These are phyloP conservation scores for Anastrepha ludens DNA, from an alignment of 1,140 invertebrate species.

Conservation along the genomic window DNA sequence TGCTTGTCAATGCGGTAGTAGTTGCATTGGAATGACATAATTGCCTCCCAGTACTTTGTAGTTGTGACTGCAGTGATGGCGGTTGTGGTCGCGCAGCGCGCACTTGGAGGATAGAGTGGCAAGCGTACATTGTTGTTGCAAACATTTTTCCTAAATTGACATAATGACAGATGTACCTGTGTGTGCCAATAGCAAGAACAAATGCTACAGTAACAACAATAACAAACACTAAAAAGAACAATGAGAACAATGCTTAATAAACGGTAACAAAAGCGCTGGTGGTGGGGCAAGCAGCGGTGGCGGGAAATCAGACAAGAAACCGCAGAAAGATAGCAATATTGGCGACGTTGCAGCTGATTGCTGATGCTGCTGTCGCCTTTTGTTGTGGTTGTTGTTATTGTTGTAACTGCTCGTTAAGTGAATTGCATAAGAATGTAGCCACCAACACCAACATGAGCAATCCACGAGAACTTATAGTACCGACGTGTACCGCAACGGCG, in stretches of 20 bases:
- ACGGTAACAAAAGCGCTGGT: slow-evolving; percentile 41
- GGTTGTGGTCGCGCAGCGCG: background rate
- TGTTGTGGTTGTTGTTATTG: background rate
- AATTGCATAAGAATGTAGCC: slow-evolving; percentile 42
- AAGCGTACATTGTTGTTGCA: slow-evolving; percentile 8
- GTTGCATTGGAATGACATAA: slow-evolving; percentile 44
- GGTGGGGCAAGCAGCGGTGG: background rate
- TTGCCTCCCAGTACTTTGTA: slow-evolving; percentile 33
- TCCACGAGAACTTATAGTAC: background rate
- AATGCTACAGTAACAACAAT: slow-evolving; percentile 7
- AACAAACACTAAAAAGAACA: background rate
- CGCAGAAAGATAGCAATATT: background rate
- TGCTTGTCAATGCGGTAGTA: slow-evolving; percentile 39
- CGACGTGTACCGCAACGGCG: background rate
- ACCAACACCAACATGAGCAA: background rate
- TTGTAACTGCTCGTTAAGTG: slow-evolving; percentile 34
- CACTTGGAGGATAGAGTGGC: background rate
- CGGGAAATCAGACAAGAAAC: background rate
- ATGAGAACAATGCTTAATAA: slow-evolving; percentile 52
- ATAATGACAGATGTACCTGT: slow-evolving; percentile 47
- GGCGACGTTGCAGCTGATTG: background rate
- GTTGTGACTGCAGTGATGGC: background rate
- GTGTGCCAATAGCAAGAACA: slow-evolving; percentile 13
- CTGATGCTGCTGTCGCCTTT: background rate
- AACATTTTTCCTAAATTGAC: slow-evolving; percentile 50